Evolutionary conservation across 1,140 invertebrate genomes (phyloP).

Genomic region (Eriosoma lanigerum): DNA sequence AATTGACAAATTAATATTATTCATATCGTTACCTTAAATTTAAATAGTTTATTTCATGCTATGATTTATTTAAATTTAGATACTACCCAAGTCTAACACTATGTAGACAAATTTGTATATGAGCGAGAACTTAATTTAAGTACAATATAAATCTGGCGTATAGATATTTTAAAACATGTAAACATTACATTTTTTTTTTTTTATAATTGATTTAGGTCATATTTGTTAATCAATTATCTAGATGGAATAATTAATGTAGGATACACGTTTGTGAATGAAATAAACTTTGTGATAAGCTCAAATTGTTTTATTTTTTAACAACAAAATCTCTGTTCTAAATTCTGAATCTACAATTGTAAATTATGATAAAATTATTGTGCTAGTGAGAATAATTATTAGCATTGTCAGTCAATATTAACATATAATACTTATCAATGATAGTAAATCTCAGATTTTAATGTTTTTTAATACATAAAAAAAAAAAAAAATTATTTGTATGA

Average conservation of each 20-base stretch:
- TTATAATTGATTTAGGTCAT: conserved; percentile 9
- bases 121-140: not conserved
- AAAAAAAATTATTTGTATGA: too few relatives aligned
- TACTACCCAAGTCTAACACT: not conserved
- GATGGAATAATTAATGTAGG: conserved; percentile 15
- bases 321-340: too few relatives aligned
- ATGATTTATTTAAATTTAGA: conserved; percentile 11
- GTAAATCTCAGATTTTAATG: too few relatives aligned
- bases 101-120: not conserved
- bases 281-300: conserved; percentile 44
- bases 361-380: too few relatives aligned
- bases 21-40: conserved; percentile 48
- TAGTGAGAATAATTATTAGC: too few relatives aligned
- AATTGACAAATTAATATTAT: conserved; percentile 44
- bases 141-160: conserved; percentile 25
- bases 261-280: conserved; percentile 44
- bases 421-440: too few relatives aligned
- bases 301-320: not conserved
- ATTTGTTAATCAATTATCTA: conserved; percentile 21
- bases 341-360: too few relatives aligned
- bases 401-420: too few relatives aligned
- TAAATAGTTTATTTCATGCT: conserved; percentile 44
- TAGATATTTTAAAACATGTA: conserved; percentile 10
- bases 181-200: not conserved
- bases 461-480: too few relatives aligned